Conservation (phyloP, 2,797 vertebrate species). For the Phoeniculus purpureus region DNA sequence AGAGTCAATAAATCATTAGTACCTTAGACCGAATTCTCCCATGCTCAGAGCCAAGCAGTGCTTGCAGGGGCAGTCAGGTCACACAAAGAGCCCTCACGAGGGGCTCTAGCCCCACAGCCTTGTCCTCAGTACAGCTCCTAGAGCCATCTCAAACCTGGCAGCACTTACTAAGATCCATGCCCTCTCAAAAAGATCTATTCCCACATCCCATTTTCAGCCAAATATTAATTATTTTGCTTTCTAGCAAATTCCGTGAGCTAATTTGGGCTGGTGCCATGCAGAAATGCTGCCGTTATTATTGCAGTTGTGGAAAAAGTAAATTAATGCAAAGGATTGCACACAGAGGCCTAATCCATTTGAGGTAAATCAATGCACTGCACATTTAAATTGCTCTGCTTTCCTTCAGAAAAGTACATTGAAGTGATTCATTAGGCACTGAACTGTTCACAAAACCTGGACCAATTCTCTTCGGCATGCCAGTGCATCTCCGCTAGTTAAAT, state of each 20-base stretch:
- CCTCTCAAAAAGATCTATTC: neutral
- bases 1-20: neutral
- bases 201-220: neutral
- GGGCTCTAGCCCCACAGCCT: neutral
- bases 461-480: slow-evolving; percentile 74
- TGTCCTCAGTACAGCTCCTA: neutral
- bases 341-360: slow-evolving; percentile 78
- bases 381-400: slow-evolving; percentile 79
- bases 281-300: slow-evolving; percentile 65
- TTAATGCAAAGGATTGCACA: slow-evolving; percentile 77
- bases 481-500: slow-evolving; percentile 78
- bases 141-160: accelerated
- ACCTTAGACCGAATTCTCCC: neutral
- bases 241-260: slow-evolving; percentile 46
- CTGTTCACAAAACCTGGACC: slow-evolving; percentile 74
- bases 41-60: accelerated
- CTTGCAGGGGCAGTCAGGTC: neutral
- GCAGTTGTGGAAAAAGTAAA: slow-evolving; percentile 72
- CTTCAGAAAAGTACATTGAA: slow-evolving; percentile 80
- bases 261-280: slow-evolving; percentile 23
- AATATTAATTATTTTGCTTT: slow-evolving; percentile 47
- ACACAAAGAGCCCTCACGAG: accelerated
- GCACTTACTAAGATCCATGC: neutral
- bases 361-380: slow-evolving; percentile 79
- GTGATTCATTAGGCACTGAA: slow-evolving; percentile 79